Evolutionary conservation across 1,140 invertebrate genomes (phyloP), one percentile per base, ranked within the genome.

Genomic region (Hypsibius dujardini): DNA sequence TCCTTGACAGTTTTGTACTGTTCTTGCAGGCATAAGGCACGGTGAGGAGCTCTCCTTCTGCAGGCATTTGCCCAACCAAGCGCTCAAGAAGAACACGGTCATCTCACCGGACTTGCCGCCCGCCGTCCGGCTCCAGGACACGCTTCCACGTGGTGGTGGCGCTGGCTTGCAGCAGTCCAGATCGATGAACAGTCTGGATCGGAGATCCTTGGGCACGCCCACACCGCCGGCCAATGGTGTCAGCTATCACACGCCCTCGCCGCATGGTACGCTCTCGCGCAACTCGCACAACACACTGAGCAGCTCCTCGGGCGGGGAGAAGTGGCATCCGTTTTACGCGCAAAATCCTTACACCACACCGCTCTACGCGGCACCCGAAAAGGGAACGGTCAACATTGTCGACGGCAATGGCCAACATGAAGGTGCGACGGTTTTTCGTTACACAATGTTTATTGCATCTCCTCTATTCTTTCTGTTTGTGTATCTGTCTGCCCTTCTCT

Each of bases 41-140:
- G 91, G 94, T 2, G 95, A 98, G 82, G 96, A 99, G 80, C 77
- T 98, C 47, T 98, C 95, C 0, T 85, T 96, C 59, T 92, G 90
- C 78, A 90, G 92, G 76, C 92, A 90, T 0, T 81, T 98, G 56
- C 87, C 90, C 76, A 81, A 84, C 0, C 87, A 87, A 62, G 87
- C 94, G 77, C 80, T 95, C 72, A 92, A 93, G 79, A 85, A 88
- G 76, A 94, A 95, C 81, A 67, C 62, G 3, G 62, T 67, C 62
- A 67, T 67, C 42, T 67, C 62, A 42, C 42, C 62, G 62, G 62
- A 67, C 45, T 67, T 67, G 62, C 62, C 62, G 3, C 62, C 87
- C 15, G n/a, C n/a, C n/a, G n/a, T n/a, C n/a, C n/a, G n/a, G n/a
- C n/a, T n/a, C n/a, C n/a, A n/a, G n/a, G n/a, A n/a, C n/a, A n/a